Conservation (phyloP, 2,113 vertebrate genomes). For the Gobius niger region DNA sequence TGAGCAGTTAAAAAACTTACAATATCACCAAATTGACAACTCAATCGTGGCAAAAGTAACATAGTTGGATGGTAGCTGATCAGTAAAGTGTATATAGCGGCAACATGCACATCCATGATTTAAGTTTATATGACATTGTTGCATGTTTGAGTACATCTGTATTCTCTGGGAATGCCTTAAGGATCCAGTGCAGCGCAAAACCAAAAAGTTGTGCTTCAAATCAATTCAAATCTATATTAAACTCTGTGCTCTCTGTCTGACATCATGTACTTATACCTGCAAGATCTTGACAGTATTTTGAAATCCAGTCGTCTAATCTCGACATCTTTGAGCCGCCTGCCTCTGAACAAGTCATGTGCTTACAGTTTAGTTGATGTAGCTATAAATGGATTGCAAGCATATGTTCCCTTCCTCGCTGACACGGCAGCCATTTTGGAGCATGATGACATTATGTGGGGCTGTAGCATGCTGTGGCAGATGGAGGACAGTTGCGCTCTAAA, state of each 20-base stretch:
- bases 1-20: too few species aligned
- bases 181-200: background rate
- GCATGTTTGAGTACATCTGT: background rate
- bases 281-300: background rate
- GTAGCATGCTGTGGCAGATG: slow-evolving; percentile 47
- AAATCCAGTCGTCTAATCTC: background rate
- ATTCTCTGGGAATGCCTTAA: background rate
- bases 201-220: background rate
- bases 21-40: too few species aligned
- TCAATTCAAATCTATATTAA: background rate
- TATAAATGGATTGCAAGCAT: slow-evolving; percentile 37
- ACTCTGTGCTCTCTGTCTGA: background rate
- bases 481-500: slow-evolving; percentile 43
- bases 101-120: too few species aligned
- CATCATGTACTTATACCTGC: background rate
- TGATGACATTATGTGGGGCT: slow-evolving; percentile 42
- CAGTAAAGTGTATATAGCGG: too few species aligned
- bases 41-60: too few species aligned
- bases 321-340: background rate
- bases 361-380: background rate
- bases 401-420: slow-evolving; percentile 49
- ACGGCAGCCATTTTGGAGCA: slow-evolving; percentile 29
- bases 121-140: too few species aligned
- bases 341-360: background rate
- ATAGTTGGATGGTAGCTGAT: too few species aligned